Base-by-base conservation (phyloP, 2,888 invertebrate species). In the Petrolisthes cinctipes region DNA sequence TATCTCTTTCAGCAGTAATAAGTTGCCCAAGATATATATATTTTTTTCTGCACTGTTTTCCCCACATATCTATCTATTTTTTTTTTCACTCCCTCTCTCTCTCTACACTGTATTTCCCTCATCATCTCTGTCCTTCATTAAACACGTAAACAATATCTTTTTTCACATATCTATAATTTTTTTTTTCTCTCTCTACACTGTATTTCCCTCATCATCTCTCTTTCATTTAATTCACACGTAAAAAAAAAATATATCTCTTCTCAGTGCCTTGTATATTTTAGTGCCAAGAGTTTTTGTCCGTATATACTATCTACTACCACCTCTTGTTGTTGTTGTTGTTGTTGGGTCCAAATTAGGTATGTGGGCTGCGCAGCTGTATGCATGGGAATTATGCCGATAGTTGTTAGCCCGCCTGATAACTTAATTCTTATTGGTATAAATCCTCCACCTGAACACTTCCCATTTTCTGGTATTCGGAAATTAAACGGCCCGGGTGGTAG, bases 401-500 rank as follows among this genome's bases (percentile, higher is more conserved):
- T 71, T 20, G 71, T 71, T 71, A 71, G 14, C n/a, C n/a, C 6
- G n/a, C 71, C 71, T 71, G 71, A 71, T 71, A 71, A 71, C 71
- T 71, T 71, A 71, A 71, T 71, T 71, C 71, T 71, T 71, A 71
- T 71, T 71, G 71, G 14, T 71, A 71, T 71, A 71, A 71, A 71
- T 71, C 71, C 71, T 14, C 5, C 56, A 14, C 23, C 14, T 4
- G 79, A 17, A 20, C 76, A 5, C 11, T 53, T 51, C 53, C 37
- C n/a, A 76, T 53, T 53, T 76, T 76, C 7, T 11, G 76, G 37
- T 51, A 7, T 51, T 9, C 53, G 37, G 76, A 78, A 53, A 51
- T 51, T 53, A 37, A 78, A 53, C 37, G 76, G 11, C 17, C 17
- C 17, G 66, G 11, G 11, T 66, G 11, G 66, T 66, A 14, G 17